Evolutionary conservation across 2,113 vertebrate species (phyloP), one percentile per base, ranked within the genome.

Genomic region (Morone chrysops): DNA sequence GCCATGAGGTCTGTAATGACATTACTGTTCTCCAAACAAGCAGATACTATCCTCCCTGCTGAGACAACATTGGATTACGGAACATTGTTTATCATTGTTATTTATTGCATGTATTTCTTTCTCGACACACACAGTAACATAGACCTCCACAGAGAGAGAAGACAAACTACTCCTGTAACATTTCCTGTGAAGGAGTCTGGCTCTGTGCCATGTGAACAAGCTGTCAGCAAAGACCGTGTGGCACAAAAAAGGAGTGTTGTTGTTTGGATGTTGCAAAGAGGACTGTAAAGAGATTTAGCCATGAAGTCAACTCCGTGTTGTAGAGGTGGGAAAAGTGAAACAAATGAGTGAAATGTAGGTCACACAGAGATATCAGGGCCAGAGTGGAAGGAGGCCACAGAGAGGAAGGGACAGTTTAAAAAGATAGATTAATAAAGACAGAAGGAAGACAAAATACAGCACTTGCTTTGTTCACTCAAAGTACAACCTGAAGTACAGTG

Each of bases 21-120:
- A 86, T 91, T 84, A 75, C 41, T 6, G 56, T 1, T 80, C 78
- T 75, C 63, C 72, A 84, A 81, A 83, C 80, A 50, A 71, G 75
- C 78, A 84, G 85, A 83, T 76, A 77, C 69, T 41, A 4, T 84
- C 85, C 65, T 83, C 57, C 76, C 85, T 25, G 68, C 68, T 66
- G 65, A 81, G 75, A 60, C 41, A 77, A 18, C 70, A 85, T 76
- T 79, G 38, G 69, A 90, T 91, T 79, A 86, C 40, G 20, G 17
- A 66, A 75, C 61, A 54, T 59, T 85, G 53, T 80, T 80, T 69
- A 25, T 89, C 56, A 53, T 8, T 57, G 75, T 82, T 67, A 87
- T 75, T 86, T 77, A 75, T 79, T 17, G 25, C 69, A 50, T 50
- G 0, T 31, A 31, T 65, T 66, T 36, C 10, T 80, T 38, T 66